These are phyloP conservation scores for Asbolus verrucosus DNA, from an alignment of 1,140 invertebrate genomes.

Conservation along the genomic window DNA sequence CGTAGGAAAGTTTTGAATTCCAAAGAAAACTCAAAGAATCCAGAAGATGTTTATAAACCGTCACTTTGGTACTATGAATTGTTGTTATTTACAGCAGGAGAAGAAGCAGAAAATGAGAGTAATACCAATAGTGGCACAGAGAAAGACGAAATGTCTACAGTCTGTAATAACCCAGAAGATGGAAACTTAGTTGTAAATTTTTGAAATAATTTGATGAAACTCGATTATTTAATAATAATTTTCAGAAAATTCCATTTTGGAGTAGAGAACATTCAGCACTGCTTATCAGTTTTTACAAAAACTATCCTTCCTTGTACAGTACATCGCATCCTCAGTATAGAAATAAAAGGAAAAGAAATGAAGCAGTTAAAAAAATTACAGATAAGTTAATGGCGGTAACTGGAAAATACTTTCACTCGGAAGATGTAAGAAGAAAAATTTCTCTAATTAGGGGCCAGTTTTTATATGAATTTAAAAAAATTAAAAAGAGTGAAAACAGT, in stretches of 20 bases:
- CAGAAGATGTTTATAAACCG: slow-evolving; percentile 51
- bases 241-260: slow-evolving; percentile 48
- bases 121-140: too few species aligned
- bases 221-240: background rate
- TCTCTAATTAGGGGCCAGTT: slow-evolving; percentile 50
- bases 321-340: background rate
- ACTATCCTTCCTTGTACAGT: background rate
- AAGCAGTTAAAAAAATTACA: background rate
- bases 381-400: slow-evolving; percentile 44
- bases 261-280: slow-evolving; percentile 28
- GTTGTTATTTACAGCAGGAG: too few species aligned
- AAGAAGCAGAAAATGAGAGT: slow-evolving; percentile 1
- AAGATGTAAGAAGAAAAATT: slow-evolving; percentile 51
- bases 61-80: too few species aligned
- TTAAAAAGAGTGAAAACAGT: slow-evolving; percentile 16
- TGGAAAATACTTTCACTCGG: slow-evolving; percentile 47
- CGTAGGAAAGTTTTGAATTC: slow-evolving; percentile 49
- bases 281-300: background rate
- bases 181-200: slow-evolving; percentile 30
- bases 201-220: too few species aligned
- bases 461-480: slow-evolving; percentile 1
- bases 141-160: background rate
- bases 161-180: background rate
- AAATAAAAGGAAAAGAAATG: background rate
- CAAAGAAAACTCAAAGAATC: slow-evolving; percentile 25